Base-by-base conservation (phyloP, 1,140 invertebrate species). In the Drosophila nasuta region DNA sequence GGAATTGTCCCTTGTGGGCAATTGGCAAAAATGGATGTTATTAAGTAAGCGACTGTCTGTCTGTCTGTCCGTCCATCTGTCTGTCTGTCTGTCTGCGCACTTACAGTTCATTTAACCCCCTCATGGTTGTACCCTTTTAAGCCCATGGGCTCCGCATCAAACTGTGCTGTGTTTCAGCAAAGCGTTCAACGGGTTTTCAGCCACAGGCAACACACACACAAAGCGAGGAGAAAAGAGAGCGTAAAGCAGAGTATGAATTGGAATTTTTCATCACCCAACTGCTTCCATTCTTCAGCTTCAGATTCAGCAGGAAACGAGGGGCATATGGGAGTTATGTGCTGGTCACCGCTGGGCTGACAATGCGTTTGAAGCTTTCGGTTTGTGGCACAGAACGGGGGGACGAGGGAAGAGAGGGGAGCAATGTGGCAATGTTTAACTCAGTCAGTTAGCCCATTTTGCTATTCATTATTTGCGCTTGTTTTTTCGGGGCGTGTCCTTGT, bases 321-420 rank as follows among this genome's bases (percentile, higher is more conserved):
- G 59, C 71, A 77, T 58, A 77, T 60, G 72, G 38, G 72, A 65
- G 25, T 35, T 43, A n/a, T 48, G 69, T 54, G 25, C 59, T 65
- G 72, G 72, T 75, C 75, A 75, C 71, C 52, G 65, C 48, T 78
- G 72, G 60, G 43, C 45, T 71, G 60, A 78, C 76, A 78, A 78
- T 77, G 64, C 51, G 70, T 74, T 67, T 41, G 41, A 51, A 46
- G 70, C 38, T 60, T 11, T 70, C 20, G 30, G 5, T 41, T 33
- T 41, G 15, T 6, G 15, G 13, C 3, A 6, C 13, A 38, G 10
- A 8, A 8, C 38, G 17, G 8, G 6, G 8, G 7, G 10, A 49
- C n/a, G 15, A 15, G 35, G 15, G 20, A 28, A 3, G 20, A 20
- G n/a, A 20, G 3, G 6, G 2, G 41, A 5, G 17, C 20, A 8